phyloP scores from a whole-genome alignment of 2,888 invertebrate species.

The Sarcophaga variegata region DNA sequence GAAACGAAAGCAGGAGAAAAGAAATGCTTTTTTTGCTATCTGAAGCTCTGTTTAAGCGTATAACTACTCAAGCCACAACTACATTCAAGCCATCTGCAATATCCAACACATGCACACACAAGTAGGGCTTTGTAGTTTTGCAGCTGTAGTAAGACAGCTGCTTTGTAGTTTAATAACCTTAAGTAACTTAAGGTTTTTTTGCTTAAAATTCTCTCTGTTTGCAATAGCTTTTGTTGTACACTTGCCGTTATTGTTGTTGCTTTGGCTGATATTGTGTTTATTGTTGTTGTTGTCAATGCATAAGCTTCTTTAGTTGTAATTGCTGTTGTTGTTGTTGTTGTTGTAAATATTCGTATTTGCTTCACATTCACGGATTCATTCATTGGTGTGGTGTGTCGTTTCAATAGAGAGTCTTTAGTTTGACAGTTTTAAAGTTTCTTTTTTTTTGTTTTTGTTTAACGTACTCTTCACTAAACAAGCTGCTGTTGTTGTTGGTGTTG shows the following conservation, averaged over 20 bases:
- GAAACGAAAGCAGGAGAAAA: conserved; percentile 12
- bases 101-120: not conserved
- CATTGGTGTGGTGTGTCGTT: conserved; percentile 67
- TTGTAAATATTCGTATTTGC: conserved; percentile 64
- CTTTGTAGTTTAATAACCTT: not conserved
- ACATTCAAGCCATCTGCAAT: conserved; percentile 60
- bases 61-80: conserved; percentile 40
- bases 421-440: not conserved
- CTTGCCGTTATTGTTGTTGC: conserved; percentile 44
- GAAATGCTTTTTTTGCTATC: conserved; percentile 62
- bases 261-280: conserved; percentile 41
- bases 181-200: too few species aligned
- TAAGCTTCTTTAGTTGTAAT: not conserved
- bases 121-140: conserved; percentile 14
- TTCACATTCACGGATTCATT: conserved; percentile 68
- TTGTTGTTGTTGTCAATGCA: conserved; percentile 48
- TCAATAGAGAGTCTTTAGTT: conserved; percentile 3
- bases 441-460: not conserved
- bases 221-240: not conserved
- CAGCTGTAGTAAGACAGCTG: conserved; percentile 44
- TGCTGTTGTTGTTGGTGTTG: not conserved
- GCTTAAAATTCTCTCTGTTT: too few species aligned
- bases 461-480: not conserved
- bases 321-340: conserved; percentile 13
- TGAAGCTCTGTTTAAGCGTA: conserved; percentile 58